Base-by-base conservation (phyloP, 2,888 invertebrate genomes). In the Colostygia pectinataria region DNA sequence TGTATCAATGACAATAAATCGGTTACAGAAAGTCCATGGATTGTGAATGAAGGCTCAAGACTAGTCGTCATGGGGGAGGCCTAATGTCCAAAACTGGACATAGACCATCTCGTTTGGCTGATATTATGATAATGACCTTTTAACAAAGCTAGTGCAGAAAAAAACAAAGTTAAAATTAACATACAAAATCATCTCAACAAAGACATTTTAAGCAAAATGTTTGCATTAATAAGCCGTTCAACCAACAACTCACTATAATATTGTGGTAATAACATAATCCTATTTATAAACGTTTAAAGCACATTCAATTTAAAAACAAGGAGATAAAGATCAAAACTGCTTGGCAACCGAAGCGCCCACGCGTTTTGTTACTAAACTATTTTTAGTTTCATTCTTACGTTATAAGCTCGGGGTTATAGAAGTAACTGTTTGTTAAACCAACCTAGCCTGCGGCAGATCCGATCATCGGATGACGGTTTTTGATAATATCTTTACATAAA, bases 321-420 rank as follows among this genome's bases (percentile, higher is more conserved):
- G 31, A 31, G 37, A 51, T 51, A 41, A 37, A 33, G 32, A 45
- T 41, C 27, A 45, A 41, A 32, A 32, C 37, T 12, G 37, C 32
- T 12, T 32, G 40, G 27, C 20, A 13, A 29, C 5, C 9, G 5
- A 29, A 8, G 6, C 50, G 27, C 40, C 45, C 31, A 45, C 45
- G 37, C 34, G 12, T 28, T 4, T 25, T 18, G n/a, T 25, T 18
- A 9, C 14, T 24, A 20, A 6, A 13, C 4, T 44, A 44, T 40
- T 36, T 40, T 36, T 31, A 39, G 43, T 34, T 40, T 29, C 9
- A 29, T 38, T 44, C 27, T 39, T 33, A 23, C 9, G 0, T 8
- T 36, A 36, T 8, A 4, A n/a, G n/a, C 18, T 18, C 6, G 1
- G 29, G 14, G n/a, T 14, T n/a, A 4, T 14, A 1, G 8, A 8